phyloP scores from a whole-genome alignment of 2,888 invertebrate species.

The Agrotis ipsilon region DNA sequence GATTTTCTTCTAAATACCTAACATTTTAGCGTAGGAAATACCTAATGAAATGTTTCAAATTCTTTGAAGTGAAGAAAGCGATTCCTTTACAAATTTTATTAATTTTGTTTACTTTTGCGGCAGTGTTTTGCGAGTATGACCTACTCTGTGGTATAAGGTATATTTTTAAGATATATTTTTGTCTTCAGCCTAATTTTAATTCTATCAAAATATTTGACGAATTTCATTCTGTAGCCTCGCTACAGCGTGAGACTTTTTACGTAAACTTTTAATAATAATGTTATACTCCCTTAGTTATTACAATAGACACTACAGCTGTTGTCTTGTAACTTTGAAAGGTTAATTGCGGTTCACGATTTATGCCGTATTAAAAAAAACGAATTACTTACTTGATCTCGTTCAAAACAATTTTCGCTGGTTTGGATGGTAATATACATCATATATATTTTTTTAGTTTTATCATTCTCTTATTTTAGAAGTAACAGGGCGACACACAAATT shows the following conservation, averaged over 20 bases:
- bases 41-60: conserved; percentile 47
- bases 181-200: neutral
- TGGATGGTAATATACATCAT: too few species aligned
- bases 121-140: conserved; percentile 3
- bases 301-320: neutral
- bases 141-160: too few species aligned
- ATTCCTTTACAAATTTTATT: conserved; percentile 35
- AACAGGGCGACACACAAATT: too few species aligned
- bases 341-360: too few species aligned
- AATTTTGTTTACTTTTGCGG: conserved; percentile 35
- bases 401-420: too few species aligned
- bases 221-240: neutral
- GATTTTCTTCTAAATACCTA: conserved; percentile 32
- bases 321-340: too few species aligned
- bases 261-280: neutral
- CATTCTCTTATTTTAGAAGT: too few species aligned
- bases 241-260: neutral
- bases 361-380: too few species aligned
- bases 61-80: conserved; percentile 44
- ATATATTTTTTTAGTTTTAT: too few species aligned
- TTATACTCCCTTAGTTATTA: neutral
- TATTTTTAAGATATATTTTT: neutral
- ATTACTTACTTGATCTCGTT: too few species aligned
- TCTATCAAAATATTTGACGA: neutral
- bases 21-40: conserved; percentile 17